Base-by-base conservation (phyloP, 2,888 invertebrate species). In the Taphrorychus bicolor region DNA sequence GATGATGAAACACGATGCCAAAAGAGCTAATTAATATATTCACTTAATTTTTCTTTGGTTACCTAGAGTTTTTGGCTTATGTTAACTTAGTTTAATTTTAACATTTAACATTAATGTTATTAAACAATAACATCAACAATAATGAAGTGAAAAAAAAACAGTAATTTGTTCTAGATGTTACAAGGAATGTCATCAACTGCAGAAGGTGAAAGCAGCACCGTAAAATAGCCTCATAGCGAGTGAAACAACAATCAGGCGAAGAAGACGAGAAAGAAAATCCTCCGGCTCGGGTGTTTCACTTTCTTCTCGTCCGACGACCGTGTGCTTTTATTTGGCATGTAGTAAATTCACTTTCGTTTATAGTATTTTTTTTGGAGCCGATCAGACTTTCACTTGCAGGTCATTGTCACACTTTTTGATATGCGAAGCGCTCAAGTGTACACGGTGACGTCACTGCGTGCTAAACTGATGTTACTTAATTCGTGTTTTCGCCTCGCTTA, bases 271-370 rank as follows among this genome's bases (percentile, higher is more conserved):
- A 48, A 57, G 42, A 57, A 52, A 59, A 53, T 65, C 65, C 59
- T 18, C 51, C 52, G 17, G 22, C 17, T 32, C 57, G 17, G 59
- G 54, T 61, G 60, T 66, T 66, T 66, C 66, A 66, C 66, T 66
- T 66, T 66, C 66, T 66, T 62, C 48, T 19, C 16, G 32, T 22
- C 48, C 18, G 7, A 11, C 23, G 22, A 41, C 45, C 32, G 41
- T 41, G n/a, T 3, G 23, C 2, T 42, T 58, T 64, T 23, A 24
- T 40, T 19, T 21, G 7, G 5, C 11, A 5, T 41, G 19, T 19
- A 64, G 59, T 42, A 59, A 59, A 11, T 52, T 66, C 58, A 45
- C 48, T 66, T 66, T 66, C 66, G 22, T 53, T 66, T 22, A 48
- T 32, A 16, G 48, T 61, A 54, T 11, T 40, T 45, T 22, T 60